Evolutionary conservation across 2,888 invertebrate genomes (phyloP).

Genomic region (Trisateles emortualis): DNA sequence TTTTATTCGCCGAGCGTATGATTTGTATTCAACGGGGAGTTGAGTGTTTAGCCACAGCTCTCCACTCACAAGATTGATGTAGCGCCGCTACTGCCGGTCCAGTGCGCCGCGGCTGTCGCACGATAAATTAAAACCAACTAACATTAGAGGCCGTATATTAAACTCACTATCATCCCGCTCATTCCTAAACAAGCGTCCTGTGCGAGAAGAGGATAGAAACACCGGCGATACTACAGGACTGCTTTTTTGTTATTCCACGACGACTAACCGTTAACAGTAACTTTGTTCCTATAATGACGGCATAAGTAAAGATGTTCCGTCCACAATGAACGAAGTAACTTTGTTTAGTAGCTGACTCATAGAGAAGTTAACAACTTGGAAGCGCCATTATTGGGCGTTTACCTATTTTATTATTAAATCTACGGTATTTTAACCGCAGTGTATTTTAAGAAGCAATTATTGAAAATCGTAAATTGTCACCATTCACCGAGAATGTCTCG

Average conservation of each 20-base stretch:
- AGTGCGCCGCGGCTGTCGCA: conserved; percentile 82
- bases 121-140: conserved; percentile 84
- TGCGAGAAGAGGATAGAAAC: conserved; percentile 71
- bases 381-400: conserved; percentile 22
- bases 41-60: conserved; percentile 62
- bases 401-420: conserved; percentile 15
- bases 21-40: conserved; percentile 61
- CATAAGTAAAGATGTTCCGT: conserved; percentile 60
- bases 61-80: conserved; percentile 78
- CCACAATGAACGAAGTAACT: conserved; percentile 49
- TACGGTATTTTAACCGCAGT: background rate
- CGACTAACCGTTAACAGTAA: conserved; percentile 78
- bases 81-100: conserved; percentile 69
- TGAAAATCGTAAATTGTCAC: conserved; percentile 28
- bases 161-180: conserved; percentile 73
- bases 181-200: conserved; percentile 57
- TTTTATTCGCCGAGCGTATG: conserved; percentile 52
- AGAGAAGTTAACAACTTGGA: conserved; percentile 37
- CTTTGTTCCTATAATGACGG: conserved; percentile 75
- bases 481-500: conserved; percentile 24
- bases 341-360: conserved; percentile 47
- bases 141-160: conserved; percentile 75
- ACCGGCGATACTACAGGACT: conserved; percentile 69
- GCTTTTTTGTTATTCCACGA: conserved; percentile 81
- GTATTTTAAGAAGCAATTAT: conserved; percentile 21